phyloP scores from a whole-genome alignment of 2,113 vertebrate genomes.

The Loxodonta africana region DNA sequence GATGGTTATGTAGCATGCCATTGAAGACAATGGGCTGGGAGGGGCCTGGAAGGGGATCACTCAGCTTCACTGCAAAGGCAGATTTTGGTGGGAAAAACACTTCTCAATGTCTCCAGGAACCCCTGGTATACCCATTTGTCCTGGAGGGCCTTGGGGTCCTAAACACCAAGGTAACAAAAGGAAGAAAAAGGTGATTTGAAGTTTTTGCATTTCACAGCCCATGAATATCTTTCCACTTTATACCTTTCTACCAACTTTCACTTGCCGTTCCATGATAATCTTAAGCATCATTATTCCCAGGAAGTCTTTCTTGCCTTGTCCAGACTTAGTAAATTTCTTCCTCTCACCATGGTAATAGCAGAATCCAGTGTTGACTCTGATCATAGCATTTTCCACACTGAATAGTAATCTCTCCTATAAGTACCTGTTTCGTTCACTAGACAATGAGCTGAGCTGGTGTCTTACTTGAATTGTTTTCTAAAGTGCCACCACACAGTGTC shows the following conservation, averaged over 20 bases:
- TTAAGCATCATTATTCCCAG: background rate
- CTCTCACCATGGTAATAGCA: background rate
- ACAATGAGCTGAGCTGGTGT: background rate
- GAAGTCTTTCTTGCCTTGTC: background rate
- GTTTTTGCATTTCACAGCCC: background rate
- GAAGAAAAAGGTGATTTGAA: background rate
- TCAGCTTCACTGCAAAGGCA: background rate
- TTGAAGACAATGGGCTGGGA: slow-evolving; percentile 22
- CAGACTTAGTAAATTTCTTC: no score
- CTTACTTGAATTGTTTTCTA: background rate
- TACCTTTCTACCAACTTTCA: background rate
- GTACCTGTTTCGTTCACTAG: background rate
- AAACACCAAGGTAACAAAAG: background rate
- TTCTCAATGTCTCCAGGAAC: background rate
- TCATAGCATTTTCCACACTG: background rate
- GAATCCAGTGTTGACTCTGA: background rate
- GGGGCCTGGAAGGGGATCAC: background rate
- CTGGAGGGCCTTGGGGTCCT: background rate
- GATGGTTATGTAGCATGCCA: background rate
- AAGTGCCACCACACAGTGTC: background rate
- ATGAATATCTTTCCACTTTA: background rate
- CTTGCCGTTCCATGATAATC: background rate
- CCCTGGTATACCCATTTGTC: background rate
- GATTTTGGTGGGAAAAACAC: background rate
- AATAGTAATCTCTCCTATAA: background rate